Percentiles rank a stretch among this genome's conserved stretches.
These are phyloP conservation scores for Brachyptera risi DNA, from an alignment of 2,888 invertebrate species.

Conservation along the genomic window DNA sequence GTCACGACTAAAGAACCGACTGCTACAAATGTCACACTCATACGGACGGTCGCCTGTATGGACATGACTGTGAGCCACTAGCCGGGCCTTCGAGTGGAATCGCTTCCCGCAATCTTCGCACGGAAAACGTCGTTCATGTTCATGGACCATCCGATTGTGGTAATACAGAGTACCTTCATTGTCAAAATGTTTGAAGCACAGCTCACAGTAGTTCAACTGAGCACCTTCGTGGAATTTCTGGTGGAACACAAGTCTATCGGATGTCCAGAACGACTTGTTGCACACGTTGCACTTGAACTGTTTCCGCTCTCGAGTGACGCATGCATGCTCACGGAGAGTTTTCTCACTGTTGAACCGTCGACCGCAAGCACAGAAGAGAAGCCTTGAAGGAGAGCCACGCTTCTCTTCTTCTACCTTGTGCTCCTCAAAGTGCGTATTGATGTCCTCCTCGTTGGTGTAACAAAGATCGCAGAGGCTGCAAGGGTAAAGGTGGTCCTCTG, in stretches of 20 bases:
- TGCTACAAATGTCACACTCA: constrained; percentile 27
- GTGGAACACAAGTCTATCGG: constrained; percentile 27
- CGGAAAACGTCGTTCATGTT: constrained; percentile 24
- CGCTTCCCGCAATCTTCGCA: constrained; percentile 26
- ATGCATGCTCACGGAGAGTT: constrained; percentile 26
- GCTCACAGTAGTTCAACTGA: constrained; percentile 23
- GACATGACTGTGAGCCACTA: constrained; percentile 23
- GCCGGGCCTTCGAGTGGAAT: constrained; percentile 22
- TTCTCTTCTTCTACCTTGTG: background rate
- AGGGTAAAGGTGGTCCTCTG: constrained; percentile 16
- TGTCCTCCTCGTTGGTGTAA: constrained; percentile 21
- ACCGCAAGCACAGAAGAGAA: constrained; percentile 25
- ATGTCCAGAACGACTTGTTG: constrained; percentile 20
- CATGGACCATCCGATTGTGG: constrained; percentile 29
- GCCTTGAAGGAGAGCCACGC: background rate
- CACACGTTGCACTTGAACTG: constrained; percentile 22
- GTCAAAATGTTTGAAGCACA: constrained; percentile 29
- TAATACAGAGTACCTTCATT: constrained; percentile 29
- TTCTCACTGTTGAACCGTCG: constrained; percentile 29
- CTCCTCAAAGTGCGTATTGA: constrained; percentile 24
- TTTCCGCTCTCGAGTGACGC: constrained; percentile 18
- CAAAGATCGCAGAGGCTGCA: constrained; percentile 24
- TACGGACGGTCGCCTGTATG: constrained; percentile 28
- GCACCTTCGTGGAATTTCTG: constrained; percentile 28
- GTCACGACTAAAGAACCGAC: constrained; percentile 23